Evolutionary conservation across 2,888 invertebrate species (phyloP), one percentile per base, ranked within the genome.

Genomic region (Hymenopus coronatus): DNA sequence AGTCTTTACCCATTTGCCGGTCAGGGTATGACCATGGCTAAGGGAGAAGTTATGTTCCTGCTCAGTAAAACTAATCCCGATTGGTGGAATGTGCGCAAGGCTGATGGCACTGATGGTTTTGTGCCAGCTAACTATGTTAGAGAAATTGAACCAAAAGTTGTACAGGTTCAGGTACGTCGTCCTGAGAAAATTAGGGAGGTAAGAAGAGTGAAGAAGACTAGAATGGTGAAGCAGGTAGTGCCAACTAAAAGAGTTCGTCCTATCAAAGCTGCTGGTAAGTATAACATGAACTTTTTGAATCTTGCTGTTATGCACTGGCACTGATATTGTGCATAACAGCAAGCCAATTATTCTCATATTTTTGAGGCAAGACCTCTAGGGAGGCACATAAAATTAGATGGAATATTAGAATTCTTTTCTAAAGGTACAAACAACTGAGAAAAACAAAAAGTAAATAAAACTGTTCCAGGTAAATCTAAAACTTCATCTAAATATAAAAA

Each of bases 51-150:
- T 2, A 97, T 99, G 97, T 96, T 98, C 92, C 94, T 99, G 1
- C 95, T 99, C 90, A 98, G 97, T 92, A 98, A 98, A 94, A 98
- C 98, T 12, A 99, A 99, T 94, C 96, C 97, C 0, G 99, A 99
- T 93, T 99, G 99, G 99, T 99, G 99, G 99, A 98, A 98, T 92
- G 98, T 99, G n/a, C 95, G 98, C 25, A 98, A 98, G 93, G 96
- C 96, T 0, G 98, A 98, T 92, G 97, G 99, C 0, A 96, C 96
- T 0, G 99, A 99, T 92, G 99, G 99, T 1, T 99, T 99, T 93
- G 99, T 99, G 6, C 99, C 99, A 0, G 99, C 98, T 1, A 99
- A 98, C 94, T 99, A 99, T 93, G 98, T 99, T 25, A 95, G 97
- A 70, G 98, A 98, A 93, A 96, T 98, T 85, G 98, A 98, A 91